A percentile compares a stretch with the other conserved stretches of the same genome.
These are phyloP conservation scores for Diachrysia chrysitis DNA, from an alignment of 2,888 invertebrate genomes.

Conservation along the genomic window DNA sequence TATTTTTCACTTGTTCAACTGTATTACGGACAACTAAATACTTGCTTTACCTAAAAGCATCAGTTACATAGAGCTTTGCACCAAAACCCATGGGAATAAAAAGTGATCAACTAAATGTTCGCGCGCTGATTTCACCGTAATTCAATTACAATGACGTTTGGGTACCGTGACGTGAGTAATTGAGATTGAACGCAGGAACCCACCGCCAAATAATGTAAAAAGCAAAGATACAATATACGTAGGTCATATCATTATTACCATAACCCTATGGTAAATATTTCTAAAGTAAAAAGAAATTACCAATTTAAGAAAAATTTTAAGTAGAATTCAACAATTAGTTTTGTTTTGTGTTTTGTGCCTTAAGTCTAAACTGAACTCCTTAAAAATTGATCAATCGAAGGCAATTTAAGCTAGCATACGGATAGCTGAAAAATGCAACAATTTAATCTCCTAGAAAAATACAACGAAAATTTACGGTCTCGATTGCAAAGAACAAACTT, in stretches of 20 bases:
- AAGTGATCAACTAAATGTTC: slow-evolving; percentile 30
- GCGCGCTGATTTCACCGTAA: slow-evolving; percentile 22
- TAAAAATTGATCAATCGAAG: not conserved
- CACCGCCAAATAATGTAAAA: not conserved
- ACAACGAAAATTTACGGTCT: slow-evolving; percentile 20
- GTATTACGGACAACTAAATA: no score
- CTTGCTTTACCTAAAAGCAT: not conserved
- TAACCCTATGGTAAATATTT: no score
- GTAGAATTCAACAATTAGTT: no score
- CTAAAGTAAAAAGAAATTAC: no score
- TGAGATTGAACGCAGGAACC: slow-evolving; percentile 17
- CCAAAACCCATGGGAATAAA: slow-evolving; percentile 16
- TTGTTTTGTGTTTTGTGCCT: no score
- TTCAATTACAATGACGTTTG: slow-evolving; percentile 39
- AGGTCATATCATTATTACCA: not conserved
- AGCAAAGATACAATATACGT: not conserved
- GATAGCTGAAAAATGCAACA: not conserved
- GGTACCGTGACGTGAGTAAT: slow-evolving; percentile 22
- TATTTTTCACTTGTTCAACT: no score
- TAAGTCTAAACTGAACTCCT: not conserved
- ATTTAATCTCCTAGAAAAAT: not conserved
- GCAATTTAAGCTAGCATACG: not conserved
- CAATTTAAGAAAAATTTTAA: no score
- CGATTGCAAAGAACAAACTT: slow-evolving; percentile 39
- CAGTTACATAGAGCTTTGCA: slow-evolving; percentile 2